phyloP scores from a whole-genome alignment of 2,888 invertebrate genomes.

The Caenorhabditis macrosperma region DNA sequence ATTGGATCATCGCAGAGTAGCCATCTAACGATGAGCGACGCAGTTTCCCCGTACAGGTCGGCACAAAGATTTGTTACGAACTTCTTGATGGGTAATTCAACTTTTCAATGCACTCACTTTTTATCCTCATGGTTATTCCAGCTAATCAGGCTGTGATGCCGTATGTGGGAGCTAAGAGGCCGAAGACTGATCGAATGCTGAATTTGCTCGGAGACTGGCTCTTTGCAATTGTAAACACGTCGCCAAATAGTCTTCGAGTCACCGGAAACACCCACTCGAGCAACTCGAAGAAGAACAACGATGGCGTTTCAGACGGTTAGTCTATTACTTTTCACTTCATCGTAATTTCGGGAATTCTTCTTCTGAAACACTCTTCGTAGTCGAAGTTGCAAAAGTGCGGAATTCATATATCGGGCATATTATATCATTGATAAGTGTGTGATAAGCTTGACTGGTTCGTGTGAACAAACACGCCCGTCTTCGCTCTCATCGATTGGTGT shows the following conservation, averaged over 20 bases:
- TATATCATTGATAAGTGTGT: conserved; percentile 15
- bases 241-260: conserved; percentile 8
- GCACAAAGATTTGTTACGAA: conserved; percentile 54
- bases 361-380: neutral
- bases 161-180: conserved; percentile 51
- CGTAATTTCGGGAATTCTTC: neutral
- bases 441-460: conserved; percentile 54
- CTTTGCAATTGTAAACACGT: conserved; percentile 59
- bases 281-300: conserved; percentile 46
- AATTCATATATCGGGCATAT: neutral
- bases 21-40: neutral
- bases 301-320: conserved; percentile 60
- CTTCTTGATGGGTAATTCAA: conserved; percentile 45
- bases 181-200: conserved; percentile 67
- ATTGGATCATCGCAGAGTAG: neutral
- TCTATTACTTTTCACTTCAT: neutral
- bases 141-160: conserved; percentile 53
- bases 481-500: conserved; percentile 23
- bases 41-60: conserved; percentile 5
- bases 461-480: conserved; percentile 39
- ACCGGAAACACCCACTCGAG: conserved; percentile 12
- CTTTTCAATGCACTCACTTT: neutral
- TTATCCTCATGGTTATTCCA: conserved; percentile 34
- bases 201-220: conserved; percentile 66
- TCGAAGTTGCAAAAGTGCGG: neutral